Evolutionary conservation across 2,113 vertebrate genomes (phyloP).

Genomic region (Lophura nycthemera): DNA sequence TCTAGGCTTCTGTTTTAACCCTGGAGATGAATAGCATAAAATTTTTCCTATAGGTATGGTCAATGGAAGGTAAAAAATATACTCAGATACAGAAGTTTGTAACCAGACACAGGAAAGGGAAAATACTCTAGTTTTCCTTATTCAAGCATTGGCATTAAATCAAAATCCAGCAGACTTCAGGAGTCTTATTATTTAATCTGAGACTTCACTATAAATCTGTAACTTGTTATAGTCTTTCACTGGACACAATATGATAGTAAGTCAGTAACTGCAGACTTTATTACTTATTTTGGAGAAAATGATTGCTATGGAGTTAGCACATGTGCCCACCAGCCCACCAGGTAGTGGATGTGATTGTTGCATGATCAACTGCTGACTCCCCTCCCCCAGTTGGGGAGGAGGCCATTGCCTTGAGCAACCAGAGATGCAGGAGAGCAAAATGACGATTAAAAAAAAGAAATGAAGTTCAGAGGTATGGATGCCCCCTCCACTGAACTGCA

Average conservation of each 20-base stretch:
- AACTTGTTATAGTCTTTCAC: neutral
- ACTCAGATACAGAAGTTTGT: neutral
- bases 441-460: no score
- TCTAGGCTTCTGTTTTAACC: slow-evolving; percentile 32
- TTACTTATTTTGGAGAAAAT: neutral
- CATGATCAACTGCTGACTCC: no score
- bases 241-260: neutral
- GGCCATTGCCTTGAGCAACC: no score
- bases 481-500: no score
- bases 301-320: no score
- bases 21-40: slow-evolving; percentile 19
- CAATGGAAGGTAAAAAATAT: slow-evolving; percentile 12
- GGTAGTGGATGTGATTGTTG: no score
- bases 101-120: neutral
- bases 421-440: no score
- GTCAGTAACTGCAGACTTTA: neutral
- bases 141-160: slow-evolving; percentile 1
- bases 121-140: neutral
- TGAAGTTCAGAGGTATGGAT: no score
- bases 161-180: neutral
- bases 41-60: neutral
- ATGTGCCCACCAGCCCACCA: no score
- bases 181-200: slow-evolving; percentile 12
- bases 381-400: no score
- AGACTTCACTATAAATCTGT: neutral